Evolutionary conservation across 2,113 vertebrate genomes (phyloP), one percentile per base, ranked within the genome.

Genomic region (Phodopus roborovskii): DNA sequence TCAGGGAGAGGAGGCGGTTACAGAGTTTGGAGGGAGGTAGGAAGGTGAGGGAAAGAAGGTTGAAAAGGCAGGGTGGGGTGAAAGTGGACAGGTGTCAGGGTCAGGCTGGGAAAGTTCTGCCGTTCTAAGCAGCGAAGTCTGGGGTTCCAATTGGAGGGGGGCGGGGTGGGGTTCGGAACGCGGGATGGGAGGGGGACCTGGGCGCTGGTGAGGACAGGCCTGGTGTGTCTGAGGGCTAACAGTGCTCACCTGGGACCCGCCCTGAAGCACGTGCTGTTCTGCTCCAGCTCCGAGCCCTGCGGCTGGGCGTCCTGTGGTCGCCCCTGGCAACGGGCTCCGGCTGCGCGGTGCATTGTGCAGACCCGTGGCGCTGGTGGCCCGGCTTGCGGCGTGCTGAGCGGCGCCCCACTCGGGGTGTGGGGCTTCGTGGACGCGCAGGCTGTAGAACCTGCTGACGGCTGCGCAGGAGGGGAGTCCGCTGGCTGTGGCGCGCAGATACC

Each of bases 351-450:
- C 94, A 13, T n/a, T 30, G 94, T 42, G 93, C 92, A 8, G 73
- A 42, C 42, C 22, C 0, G 1, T 13, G 88, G 33, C 28, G 81
- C 12, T 1, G 62, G 56, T 58, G 24, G 84, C 60, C 4, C 13
- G 15, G 60, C 53, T 48, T 0, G 7, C 33, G 42, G 33, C 22
- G n/a, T 0, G 33, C 0, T 22, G 50, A 9, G 50, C 56, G 77
- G 77, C 19, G 66, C 64, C 88, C 66, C 2, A 50, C 42, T 5
- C 90, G 17, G 83, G 95, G 95, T 36, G 92, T 94, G 58, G 97
- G 94, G 84, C 70, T 96, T 78, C 96, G 91, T 8, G 96, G 97
- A 68, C 95, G 94, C 53, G 62, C 3, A 9, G 90, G 96, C 8
- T 17, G 77, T 42, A 1, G 20, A 1, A 74, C 28, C 2, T 11